Evolutionary conservation across 64 coral and sea anemone genomes (phyloP), one percentile per base, ranked within the genome.

Genomic region (Montipora cactus): DNA sequence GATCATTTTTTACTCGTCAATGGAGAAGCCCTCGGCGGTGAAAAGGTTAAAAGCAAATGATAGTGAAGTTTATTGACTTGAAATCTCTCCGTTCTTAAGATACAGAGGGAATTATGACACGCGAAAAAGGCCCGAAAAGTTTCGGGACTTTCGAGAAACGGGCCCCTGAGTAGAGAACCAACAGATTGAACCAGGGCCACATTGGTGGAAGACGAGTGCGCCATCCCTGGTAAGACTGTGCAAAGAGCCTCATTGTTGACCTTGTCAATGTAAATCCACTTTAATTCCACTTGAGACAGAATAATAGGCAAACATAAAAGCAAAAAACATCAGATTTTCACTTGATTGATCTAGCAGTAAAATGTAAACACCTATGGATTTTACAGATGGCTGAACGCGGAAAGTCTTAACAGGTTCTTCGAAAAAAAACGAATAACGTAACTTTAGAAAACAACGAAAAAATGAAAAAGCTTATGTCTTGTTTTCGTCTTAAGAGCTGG

Each of bases 201-300:
- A 37, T 37, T 37, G 28, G 28, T 37, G 28, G 28, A 37, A 37
- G 28, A 37, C 28, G 28, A 37, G 28, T 37, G 28, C 28, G 28
- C 28, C 28, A 37, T 37, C 28, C 28, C 28, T 37, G 28, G 28
- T 37, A 37, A 37, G 1, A 37, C 28, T 37, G 28, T 37, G 28
- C 28, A 37, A 37, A 37, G 28, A 79, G 79, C 53, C 23, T 81
- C 51, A 58, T 13, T 46, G 11, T 46, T 44, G 74, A 76, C 25
- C 28, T 76, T 46, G 11, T 57, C 79, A 28, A 59, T 23, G 10
- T 23, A 81, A 59, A 81, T 58, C 20, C 79, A 6, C 23, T 81
- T 81, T 58, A 28, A 59, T 58, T 25, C 79, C 50, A 81, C 52
- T 81, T 81, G 48, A 58, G 52, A 81, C 79, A 57, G 52, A 20